A percentile compares a stretch with the other conserved stretches of the same genome.
Conservation (phyloP, 2,113 vertebrate genomes). For the Dipodomys merriami region DNA sequence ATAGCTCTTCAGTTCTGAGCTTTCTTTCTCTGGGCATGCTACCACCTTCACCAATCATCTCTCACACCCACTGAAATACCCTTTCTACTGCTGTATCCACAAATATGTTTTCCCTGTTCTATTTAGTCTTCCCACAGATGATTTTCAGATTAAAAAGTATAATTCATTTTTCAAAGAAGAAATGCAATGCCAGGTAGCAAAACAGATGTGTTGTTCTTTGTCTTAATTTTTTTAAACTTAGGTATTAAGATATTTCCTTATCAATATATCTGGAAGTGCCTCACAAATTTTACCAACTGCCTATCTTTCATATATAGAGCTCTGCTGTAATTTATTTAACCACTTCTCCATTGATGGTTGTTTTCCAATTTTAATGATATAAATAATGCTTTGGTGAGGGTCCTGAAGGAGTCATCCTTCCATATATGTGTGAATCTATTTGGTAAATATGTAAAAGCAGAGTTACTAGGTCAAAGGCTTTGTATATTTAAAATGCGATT, state of each 20-base stretch:
- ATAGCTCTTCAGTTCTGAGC: not conserved
- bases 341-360: not conserved
- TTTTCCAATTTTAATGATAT: constrained; percentile 32
- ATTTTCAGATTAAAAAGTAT: not conserved
- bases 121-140: not conserved
- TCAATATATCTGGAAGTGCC: not conserved
- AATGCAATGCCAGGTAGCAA: not conserved
- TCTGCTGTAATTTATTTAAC: constrained; percentile 20
- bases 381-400: constrained; percentile 31
- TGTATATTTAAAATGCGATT: constrained; percentile 33
- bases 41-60: not conserved
- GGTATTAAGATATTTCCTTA: not conserved
- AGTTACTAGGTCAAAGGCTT: constrained; percentile 40
- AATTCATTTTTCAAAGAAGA: not conserved
- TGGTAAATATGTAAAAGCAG: constrained; percentile 39
- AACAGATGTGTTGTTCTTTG: not conserved
- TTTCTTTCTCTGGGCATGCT: not conserved
- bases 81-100: not conserved
- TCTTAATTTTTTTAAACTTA: not conserved
- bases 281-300: constrained; percentile 33
- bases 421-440: not conserved
- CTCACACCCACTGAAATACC: not conserved
- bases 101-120: not conserved
- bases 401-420: constrained; percentile 20
- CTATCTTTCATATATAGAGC: not conserved